These are phyloP conservation scores for Phrynocephalus forsythii DNA, from an alignment of 2,797 vertebrate genomes.

Conservation along the genomic window DNA sequence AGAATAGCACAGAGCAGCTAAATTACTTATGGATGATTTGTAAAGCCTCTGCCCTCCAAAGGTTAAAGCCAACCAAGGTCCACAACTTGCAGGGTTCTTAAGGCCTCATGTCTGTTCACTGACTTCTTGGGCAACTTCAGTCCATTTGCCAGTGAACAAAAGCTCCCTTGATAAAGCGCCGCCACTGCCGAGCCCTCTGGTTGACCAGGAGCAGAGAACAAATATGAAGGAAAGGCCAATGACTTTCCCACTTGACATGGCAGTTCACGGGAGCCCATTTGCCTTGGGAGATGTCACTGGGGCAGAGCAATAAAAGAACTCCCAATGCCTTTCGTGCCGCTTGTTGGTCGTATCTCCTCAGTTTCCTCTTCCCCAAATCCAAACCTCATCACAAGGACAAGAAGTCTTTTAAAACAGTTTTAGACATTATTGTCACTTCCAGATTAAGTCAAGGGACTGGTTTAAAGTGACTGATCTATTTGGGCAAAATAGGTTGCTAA, in stretches of 20 bases:
- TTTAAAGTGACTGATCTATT: not conserved
- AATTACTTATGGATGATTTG: not conserved
- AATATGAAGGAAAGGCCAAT: not conserved
- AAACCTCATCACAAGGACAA: not conserved
- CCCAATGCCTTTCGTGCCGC: not conserved
- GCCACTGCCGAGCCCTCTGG: not conserved
- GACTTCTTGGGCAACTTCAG: slow-evolving; percentile 6
- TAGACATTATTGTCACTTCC: not conserved
- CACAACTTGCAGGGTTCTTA: not conserved
- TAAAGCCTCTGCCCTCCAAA: not conserved
- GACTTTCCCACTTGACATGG: slow-evolving; percentile 13
- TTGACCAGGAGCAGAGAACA: slow-evolving; percentile 1
- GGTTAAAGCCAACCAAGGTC: slow-evolving; percentile 19
- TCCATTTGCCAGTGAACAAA: slow-evolving; percentile 25
- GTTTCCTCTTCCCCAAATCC: not conserved
- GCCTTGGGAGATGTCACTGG: not conserved
- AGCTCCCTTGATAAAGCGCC: not conserved
- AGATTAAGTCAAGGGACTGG: not conserved
- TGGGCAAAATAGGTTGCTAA: not conserved
- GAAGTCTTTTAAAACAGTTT: not conserved
- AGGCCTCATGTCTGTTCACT: slow-evolving; percentile 6
- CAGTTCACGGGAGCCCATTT: not conserved
- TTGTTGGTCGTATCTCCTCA: not conserved
- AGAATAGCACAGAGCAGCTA: not conserved
- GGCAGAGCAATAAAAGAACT: not conserved